Evolutionary conservation across 2,113 vertebrate genomes (phyloP), one percentile per base, ranked within the genome.

Genomic region (Daphoenositta chrysoptera): DNA sequence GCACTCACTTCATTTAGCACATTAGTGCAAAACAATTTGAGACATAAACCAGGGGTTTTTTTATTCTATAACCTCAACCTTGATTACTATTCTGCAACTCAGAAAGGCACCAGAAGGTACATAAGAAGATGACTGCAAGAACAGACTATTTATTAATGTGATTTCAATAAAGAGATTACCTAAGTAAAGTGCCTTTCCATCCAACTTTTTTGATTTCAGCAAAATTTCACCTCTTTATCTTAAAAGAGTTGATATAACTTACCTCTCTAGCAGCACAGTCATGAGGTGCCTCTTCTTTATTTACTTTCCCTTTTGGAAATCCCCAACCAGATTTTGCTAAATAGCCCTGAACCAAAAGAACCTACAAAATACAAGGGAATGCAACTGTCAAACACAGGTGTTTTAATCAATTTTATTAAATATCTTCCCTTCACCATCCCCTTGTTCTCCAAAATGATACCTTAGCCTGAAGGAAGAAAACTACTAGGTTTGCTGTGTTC

Each of bases 251-350:
- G 53, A 70, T 13, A n/a, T 16, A 53, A 90, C 97, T 98, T 89
- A 99, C 99, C 97, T 99, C 99, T 96, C 99, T 98, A 78, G 99
- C 99, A 61, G 99, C 99, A 95, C 99, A 99, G 84, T 99, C 99
- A 77, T 99, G 99, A 60, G 99, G 99, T 28, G 99, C 99, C 85
- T 99, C 99, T 66, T 99, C 99, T 97, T 99, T 99, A 83, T 99
- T 99, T 48, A 99, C 99, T 96, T 99, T 99, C 39, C 99, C 99
- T 96, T 99, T 99, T 51, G 99, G 99, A 98, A 99, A 99, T 68
- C 99, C 99, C 99, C 99, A 99, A 57, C 99, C 99, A 82, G 99
- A 99, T 94, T 99, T 99, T 42, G 99, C 99, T 82, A 99, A 98
- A 97, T 99, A 99, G 45, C 99, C 99, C 96, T 99, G 99, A 97